A percentile compares a stretch with the other conserved stretches of the same genome.
phyloP scores from a whole-genome alignment of 2,113 vertebrate species.

The Paralichthys olivaceus region DNA sequence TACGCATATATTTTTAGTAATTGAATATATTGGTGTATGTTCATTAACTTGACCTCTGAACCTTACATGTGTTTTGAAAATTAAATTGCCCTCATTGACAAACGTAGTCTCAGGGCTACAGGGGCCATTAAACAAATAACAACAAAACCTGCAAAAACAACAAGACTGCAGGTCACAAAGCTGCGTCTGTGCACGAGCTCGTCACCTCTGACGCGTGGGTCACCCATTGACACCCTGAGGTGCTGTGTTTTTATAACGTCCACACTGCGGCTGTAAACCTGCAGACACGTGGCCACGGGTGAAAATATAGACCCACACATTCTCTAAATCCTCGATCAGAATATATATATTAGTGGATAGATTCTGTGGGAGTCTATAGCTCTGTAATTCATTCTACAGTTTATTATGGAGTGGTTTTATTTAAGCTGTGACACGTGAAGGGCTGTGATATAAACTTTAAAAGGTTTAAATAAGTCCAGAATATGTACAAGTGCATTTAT shows the following conservation, averaged over 20 bases:
- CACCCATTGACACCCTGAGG: constrained; percentile 47
- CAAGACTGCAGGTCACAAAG: background rate
- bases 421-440: no score
- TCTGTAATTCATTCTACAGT: no score
- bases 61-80: no score
- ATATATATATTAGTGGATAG: background rate
- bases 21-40: no score
- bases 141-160: background rate
- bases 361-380: no score
- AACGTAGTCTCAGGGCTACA: no score
- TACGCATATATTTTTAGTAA: no score
- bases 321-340: background rate
- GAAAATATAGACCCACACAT: background rate
- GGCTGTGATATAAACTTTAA: no score
- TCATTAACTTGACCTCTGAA: no score
- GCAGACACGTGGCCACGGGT: constrained; percentile 39
- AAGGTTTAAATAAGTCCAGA: background rate
- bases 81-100: no score
- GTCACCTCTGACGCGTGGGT: constrained; percentile 43
- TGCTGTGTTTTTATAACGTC: constrained; percentile 3
- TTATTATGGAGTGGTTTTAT: no score
- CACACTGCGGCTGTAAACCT: constrained; percentile 16
- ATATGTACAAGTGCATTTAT: background rate
- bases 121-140: no score
- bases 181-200: constrained; percentile 34